Evolutionary conservation across 1,140 invertebrate species (phyloP).

Genomic region (Musca vetustissima): DNA sequence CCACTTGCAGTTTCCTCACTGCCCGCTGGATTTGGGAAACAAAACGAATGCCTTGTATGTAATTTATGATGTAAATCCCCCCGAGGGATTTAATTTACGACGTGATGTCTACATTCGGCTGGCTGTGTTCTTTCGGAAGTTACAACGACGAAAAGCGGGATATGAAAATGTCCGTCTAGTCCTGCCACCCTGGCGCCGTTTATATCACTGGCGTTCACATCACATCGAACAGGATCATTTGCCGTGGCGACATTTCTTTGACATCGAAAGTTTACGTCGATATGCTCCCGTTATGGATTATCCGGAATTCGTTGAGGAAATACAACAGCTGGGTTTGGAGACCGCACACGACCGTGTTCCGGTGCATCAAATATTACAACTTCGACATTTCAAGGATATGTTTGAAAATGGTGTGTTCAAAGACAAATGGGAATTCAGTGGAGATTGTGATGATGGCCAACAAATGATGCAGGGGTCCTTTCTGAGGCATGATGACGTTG

Average conservation of each 20-base stretch:
- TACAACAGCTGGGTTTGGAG: slow-evolving; percentile 48
- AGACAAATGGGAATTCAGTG: slow-evolving; percentile 74
- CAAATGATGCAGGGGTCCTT: background rate
- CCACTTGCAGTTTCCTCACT: background rate
- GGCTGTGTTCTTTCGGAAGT: slow-evolving; percentile 74
- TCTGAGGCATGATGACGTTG: slow-evolving; percentile 36
- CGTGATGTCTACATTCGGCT: slow-evolving; percentile 94
- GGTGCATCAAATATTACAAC: slow-evolving; percentile 72
- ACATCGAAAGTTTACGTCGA: slow-evolving; percentile 74
- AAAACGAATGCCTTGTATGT: slow-evolving; percentile 43
- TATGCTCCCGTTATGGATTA: slow-evolving; percentile 90
- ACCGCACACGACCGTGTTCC: slow-evolving; percentile 42
- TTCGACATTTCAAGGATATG: slow-evolving; percentile 86
- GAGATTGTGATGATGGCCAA: slow-evolving; percentile 56
- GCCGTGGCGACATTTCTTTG: slow-evolving; percentile 84
- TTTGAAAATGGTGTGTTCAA: slow-evolving; percentile 78
- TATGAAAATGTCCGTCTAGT: slow-evolving; percentile 65
- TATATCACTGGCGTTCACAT: slow-evolving; percentile 86
- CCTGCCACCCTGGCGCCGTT: slow-evolving; percentile 85
- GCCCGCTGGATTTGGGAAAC: slow-evolving; percentile 33
- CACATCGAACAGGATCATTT: slow-evolving; percentile 53
- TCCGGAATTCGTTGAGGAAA: slow-evolving; percentile 68
- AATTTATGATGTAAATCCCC: slow-evolving; percentile 89
- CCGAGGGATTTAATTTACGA: slow-evolving; percentile 95
- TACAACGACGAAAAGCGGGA: slow-evolving; percentile 57